Evolutionary conservation across 1,140 invertebrate species (phyloP).

Genomic region (Micrasema minimum): DNA sequence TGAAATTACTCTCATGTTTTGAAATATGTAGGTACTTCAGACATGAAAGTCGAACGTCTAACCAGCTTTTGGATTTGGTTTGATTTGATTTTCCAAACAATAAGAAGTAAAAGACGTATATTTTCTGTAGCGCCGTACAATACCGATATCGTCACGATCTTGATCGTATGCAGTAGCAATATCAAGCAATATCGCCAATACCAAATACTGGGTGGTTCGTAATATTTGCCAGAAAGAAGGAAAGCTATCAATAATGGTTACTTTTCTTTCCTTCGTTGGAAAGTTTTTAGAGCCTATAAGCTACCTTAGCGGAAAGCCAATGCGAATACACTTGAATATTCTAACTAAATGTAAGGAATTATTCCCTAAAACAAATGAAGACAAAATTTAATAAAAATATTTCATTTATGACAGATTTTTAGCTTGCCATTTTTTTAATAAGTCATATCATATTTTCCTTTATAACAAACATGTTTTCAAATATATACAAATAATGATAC

Average conservation of each 20-base stretch:
- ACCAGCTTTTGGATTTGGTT: background rate
- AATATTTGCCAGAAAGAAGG: background rate
- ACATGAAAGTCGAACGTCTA: background rate
- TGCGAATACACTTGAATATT: background rate
- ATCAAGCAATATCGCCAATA: constrained; percentile 7
- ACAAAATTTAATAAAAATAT: no score
- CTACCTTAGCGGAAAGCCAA: background rate
- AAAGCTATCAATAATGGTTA: background rate
- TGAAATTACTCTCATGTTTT: background rate
- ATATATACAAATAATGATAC: no score
- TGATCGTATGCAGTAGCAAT: constrained; percentile 8
- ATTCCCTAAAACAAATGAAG: no score
- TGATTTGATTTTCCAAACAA: background rate
- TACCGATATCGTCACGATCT: constrained; percentile 18
- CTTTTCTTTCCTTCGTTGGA: background rate
- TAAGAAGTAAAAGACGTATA: background rate
- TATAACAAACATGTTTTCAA: no score
- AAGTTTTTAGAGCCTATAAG: background rate
- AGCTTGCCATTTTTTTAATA: no score
- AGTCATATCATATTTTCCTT: no score
- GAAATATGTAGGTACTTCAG: background rate
- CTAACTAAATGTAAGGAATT: background rate
- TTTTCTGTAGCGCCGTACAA: background rate
- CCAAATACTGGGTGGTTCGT: background rate
- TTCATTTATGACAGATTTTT: no score